Percentiles rank a stretch among this genome's conserved stretches.
These are phyloP conservation scores for Hypselothyrea guttata DNA, from an alignment of 2,888 invertebrate genomes.

Conservation along the genomic window DNA sequence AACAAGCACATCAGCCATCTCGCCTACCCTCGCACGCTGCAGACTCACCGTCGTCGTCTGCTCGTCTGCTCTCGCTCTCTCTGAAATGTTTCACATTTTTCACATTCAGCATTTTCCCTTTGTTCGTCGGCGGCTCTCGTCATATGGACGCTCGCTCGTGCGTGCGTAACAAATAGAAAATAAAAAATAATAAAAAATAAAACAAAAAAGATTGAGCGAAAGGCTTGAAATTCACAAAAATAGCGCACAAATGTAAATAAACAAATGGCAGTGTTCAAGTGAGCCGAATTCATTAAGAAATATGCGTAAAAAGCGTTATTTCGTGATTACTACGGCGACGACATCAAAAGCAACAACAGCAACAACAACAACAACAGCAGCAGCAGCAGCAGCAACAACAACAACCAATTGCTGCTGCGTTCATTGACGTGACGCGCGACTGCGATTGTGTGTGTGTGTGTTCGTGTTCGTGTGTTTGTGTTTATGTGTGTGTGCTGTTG, in stretches of 20 bases:
- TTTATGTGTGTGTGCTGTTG: conserved; percentile 7
- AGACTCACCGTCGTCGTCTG: conserved; percentile 69
- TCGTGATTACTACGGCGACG: conserved; percentile 55
- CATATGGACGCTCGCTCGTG: conserved; percentile 60
- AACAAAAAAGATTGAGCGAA: conserved; percentile 52
- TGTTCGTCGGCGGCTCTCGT: conserved; percentile 77
- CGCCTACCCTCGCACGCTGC: conserved; percentile 56
- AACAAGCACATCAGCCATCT: conserved; percentile 40
- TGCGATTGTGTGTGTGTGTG: conserved; percentile 48
- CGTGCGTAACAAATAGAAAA: conserved; percentile 75
- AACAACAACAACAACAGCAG: conserved; percentile 50
- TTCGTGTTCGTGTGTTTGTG: conserved; percentile 34
- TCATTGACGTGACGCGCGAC: conserved; percentile 78
- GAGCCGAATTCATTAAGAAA: conserved; percentile 57
- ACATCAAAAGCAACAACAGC: conserved; percentile 19
- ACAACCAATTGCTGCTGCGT: conserved; percentile 67
- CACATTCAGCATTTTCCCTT: conserved; percentile 76
- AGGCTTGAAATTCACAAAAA: conserved; percentile 43
- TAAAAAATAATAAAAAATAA: conserved; percentile 40
- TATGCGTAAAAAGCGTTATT: conserved; percentile 69
- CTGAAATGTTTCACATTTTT: conserved; percentile 69
- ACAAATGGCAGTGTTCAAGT: conserved; percentile 50
- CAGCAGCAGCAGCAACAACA: conserved; percentile 37
- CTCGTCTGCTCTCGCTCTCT: no score
- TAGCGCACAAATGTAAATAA: conserved; percentile 68